Evolutionary conservation across 2,888 invertebrate species (phyloP), one percentile per base, ranked within the genome.

Genomic region (Macaria notata): DNA sequence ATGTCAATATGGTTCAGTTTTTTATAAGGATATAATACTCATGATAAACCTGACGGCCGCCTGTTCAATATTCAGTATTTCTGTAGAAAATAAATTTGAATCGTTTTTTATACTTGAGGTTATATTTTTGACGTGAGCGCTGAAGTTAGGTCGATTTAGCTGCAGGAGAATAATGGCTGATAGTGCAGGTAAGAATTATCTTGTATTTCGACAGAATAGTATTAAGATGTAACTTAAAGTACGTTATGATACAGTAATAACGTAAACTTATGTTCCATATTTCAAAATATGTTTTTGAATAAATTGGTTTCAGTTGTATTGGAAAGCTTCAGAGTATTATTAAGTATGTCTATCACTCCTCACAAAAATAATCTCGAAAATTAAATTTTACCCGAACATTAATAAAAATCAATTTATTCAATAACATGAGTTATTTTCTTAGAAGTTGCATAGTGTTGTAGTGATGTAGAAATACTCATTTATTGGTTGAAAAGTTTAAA

Each of bases 141-240:
- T 45, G 9, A 45, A 19, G 54, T 9, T 57, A 61, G 68, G 53
- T 70, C 72, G 72, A 67, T 63, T 55, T 64, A 66, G 84, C 82
- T 71, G 86, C 84, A 88, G 90, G 90, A 90, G 90, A 89, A 83
- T 89, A 90, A 89, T 84, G 78, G 89, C 78, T 82, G 85, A 88
- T 80, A 19, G 19, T 19, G 19, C 19, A 2, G 19, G 19, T 19
- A 19, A 19, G 19, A 19, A 19, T 19, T 19, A 19, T 19, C 19
- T 19, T 19, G 19, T 19, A 19, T 19, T 19, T 19, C 1, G 19
- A 19, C 19, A 19, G 19, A 85, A 84, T 85, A 84, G 78, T 63
- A 36, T 66, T 71, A 61, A 69, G 63, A 54, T 33, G 62, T 70
- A 66, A 56, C 30, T 64, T 61, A 52, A 60, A 19, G 19, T 19